Conservation (phyloP, 2,113 vertebrate species). For the Pseudolaguvia tuberculata region DNA sequence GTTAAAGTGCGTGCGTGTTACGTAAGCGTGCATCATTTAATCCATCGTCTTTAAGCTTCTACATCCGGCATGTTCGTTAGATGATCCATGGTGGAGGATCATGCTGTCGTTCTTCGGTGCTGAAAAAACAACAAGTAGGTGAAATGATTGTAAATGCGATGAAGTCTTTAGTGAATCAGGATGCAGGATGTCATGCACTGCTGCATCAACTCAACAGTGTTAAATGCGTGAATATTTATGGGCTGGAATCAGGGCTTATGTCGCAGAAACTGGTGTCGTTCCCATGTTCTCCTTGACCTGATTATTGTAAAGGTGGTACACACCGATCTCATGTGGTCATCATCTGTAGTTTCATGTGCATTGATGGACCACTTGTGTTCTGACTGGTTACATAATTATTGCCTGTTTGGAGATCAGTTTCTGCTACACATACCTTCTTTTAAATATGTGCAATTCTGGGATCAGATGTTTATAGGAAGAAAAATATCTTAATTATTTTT, state of each 20-base stretch:
- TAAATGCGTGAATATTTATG: too few relatives aligned
- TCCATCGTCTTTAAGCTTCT: not conserved
- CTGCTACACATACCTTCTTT: not conserved
- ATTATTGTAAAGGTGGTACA: not conserved
- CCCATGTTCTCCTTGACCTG: constrained; percentile 20
- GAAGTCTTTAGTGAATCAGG: not conserved
- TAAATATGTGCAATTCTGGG: not conserved
- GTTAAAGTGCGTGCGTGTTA: too few relatives aligned
- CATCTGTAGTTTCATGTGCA: too few relatives aligned
- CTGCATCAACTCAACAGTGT: too few relatives aligned
- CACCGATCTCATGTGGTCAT: not conserved
- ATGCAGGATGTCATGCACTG: not conserved
- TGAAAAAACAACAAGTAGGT: constrained; percentile 9
- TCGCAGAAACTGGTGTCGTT: constrained; percentile 7
- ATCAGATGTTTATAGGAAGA: not conserved
- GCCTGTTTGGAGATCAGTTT: not conserved
- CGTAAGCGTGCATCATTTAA: not conserved
- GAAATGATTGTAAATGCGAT: not conserved
- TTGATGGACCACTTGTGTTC: not conserved
- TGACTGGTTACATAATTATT: not conserved
- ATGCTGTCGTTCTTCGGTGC: not conserved
- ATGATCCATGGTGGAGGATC: not conserved
- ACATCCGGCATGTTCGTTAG: not conserved
- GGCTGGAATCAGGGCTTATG: not conserved
- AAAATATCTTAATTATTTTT: too few relatives aligned